Evolutionary conservation across 2,888 invertebrate species (phyloP).

Genomic region (Portevinia maculata): DNA sequence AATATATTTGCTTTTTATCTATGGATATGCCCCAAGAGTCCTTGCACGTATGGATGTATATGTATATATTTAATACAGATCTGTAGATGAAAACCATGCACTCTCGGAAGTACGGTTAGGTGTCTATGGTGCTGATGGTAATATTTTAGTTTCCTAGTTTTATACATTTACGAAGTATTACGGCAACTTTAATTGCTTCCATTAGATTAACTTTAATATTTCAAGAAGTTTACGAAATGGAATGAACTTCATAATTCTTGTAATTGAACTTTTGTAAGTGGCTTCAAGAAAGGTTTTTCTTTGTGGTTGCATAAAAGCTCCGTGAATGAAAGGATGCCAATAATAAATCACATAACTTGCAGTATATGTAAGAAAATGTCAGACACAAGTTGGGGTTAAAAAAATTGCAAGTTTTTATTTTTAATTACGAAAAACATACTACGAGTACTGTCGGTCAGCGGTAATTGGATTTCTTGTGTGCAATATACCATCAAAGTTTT

Average conservation of each 20-base stretch:
- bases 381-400: not conserved
- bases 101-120: too few relatives aligned
- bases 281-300: slow-evolving; percentile 12
- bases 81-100: not conserved
- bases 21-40: too few relatives aligned
- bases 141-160: slow-evolving; percentile 41
- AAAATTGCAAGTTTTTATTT: not conserved
- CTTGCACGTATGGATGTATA: not conserved
- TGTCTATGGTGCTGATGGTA: slow-evolving; percentile 16
- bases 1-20: not conserved
- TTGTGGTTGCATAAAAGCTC: not conserved
- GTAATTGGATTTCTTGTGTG: too few relatives aligned
- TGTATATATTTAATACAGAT: not conserved
- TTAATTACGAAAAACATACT: not conserved
- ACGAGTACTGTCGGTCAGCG: not conserved
- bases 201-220: slow-evolving; percentile 61
- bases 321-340: not conserved
- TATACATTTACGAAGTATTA: slow-evolving; percentile 28
- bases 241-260: slow-evolving; percentile 54
- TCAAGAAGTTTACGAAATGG: slow-evolving; percentile 40
- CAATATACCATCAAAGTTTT: too few relatives aligned
- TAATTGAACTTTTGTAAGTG: slow-evolving; percentile 29
- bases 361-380: not conserved
- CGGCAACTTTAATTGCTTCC: slow-evolving; percentile 57
- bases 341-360: not conserved